phyloP scores from a whole-genome alignment of 1,140 invertebrate genomes.

The Drosophila ananassae region DNA sequence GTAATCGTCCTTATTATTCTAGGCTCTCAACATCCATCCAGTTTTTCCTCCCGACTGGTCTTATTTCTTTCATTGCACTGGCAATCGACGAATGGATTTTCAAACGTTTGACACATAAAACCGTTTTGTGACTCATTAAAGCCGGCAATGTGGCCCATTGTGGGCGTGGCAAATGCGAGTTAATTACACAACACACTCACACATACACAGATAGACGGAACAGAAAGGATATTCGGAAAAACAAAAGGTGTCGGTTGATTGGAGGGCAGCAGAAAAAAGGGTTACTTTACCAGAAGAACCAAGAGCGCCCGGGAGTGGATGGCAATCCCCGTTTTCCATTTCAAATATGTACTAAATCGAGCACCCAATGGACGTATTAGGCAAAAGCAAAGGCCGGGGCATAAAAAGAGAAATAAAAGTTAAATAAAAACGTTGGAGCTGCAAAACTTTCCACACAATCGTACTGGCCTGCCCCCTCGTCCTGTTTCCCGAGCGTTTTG shows the following conservation, averaged over 20 bases:
- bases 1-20: slow-evolving; percentile 8
- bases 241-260: slow-evolving; percentile 43
- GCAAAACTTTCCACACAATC: slow-evolving; percentile 61
- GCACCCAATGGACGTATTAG: slow-evolving; percentile 71
- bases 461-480: slow-evolving; percentile 4
- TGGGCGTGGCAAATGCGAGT: slow-evolving; percentile 54
- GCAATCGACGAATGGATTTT: slow-evolving; percentile 55
- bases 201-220: not conserved
- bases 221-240: slow-evolving; percentile 22
- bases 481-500: slow-evolving; percentile 36
- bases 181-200: slow-evolving; percentile 54
- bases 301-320: slow-evolving; percentile 15
- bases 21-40: not conserved
- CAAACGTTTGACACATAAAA: slow-evolving; percentile 81
- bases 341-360: slow-evolving; percentile 37
- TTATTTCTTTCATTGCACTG: slow-evolving; percentile 29
- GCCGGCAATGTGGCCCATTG: slow-evolving; percentile 37
- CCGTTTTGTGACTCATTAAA: slow-evolving; percentile 76
- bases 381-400: slow-evolving; percentile 20
- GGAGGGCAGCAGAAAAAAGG: slow-evolving; percentile 23
- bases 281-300: slow-evolving; percentile 15
- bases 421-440: slow-evolving; percentile 67
- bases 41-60: slow-evolving; percentile 1
- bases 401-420: slow-evolving; percentile 74
- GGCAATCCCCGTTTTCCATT: not conserved